phyloP scores from a whole-genome alignment of 92 coral and sea anemone species.

The Actinernus sp. region DNA sequence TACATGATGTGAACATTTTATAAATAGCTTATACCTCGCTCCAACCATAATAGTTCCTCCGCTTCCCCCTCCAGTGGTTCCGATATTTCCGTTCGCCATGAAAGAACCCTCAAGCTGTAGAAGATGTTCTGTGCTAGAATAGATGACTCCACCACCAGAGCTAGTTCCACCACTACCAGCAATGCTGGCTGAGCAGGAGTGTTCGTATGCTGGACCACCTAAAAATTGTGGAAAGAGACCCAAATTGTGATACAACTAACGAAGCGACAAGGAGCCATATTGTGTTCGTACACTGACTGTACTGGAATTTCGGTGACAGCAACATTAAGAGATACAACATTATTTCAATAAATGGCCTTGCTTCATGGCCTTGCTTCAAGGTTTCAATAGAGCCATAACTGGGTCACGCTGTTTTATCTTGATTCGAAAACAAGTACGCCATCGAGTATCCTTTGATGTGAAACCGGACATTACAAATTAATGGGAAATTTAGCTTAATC shows the following conservation, averaged over 20 bases:
- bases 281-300: no score
- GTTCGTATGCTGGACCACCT: conserved; percentile 49
- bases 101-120: conserved; percentile 66
- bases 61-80: conserved; percentile 50
- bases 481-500: no score
- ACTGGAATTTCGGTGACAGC: no score
- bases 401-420: no score
- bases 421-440: no score
- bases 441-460: no score
- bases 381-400: no score
- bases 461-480: no score
- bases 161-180: conserved; percentile 66
- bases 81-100: conserved; percentile 54
- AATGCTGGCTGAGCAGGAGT: conserved; percentile 45
- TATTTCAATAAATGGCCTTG: no score
- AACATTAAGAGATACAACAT: no score
- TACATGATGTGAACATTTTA: no score
- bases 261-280: not conserved
- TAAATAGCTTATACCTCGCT: conserved; percentile 45
- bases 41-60: conserved; percentile 66
- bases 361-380: no score
- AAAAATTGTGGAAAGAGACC: not conserved
- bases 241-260: not conserved
- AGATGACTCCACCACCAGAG: conserved; percentile 64
- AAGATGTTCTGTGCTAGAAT: conserved; percentile 45